Conservation (phyloP, 2,888 invertebrate genomes). For the Cremastinae sp. region DNA sequence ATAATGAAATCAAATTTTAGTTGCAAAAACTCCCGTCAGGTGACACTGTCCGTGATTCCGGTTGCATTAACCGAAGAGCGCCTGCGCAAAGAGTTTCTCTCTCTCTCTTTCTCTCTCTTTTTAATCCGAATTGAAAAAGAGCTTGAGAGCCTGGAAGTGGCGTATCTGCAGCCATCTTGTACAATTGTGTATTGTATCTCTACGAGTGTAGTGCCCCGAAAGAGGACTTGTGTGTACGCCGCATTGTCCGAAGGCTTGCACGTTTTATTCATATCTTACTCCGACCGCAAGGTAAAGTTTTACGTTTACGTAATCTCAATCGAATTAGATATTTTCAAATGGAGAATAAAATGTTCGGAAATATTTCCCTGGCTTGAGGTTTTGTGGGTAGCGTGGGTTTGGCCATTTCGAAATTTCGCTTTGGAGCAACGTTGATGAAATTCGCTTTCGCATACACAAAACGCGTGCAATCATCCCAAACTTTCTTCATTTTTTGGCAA, state of each 20-base stretch:
- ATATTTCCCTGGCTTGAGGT: slow-evolving; percentile 14
- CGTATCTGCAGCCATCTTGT: slow-evolving; percentile 57
- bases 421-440: slow-evolving; percentile 1
- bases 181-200: slow-evolving; percentile 68
- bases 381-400: slow-evolving; percentile 51
- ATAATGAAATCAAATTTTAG: too few relatives aligned
- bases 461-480: not conserved
- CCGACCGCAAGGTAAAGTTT: slow-evolving; percentile 43
- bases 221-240: slow-evolving; percentile 58
- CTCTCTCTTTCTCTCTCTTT: slow-evolving; percentile 11
- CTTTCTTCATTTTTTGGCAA: not conserved
- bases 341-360: not conserved
- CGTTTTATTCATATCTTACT: slow-evolving; percentile 26
- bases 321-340: not conserved
- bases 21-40: not conserved
- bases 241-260: slow-evolving; percentile 35
- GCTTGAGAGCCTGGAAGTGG: slow-evolving; percentile 31
- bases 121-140: slow-evolving; percentile 7
- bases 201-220: slow-evolving; percentile 67
- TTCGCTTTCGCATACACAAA: too few relatives aligned
- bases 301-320: slow-evolving; percentile 12
- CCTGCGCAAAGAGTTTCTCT: slow-evolving; percentile 35
- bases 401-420: slow-evolving; percentile 14
- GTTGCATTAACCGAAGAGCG: slow-evolving; percentile 17
- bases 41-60: slow-evolving; percentile 10